Evolutionary conservation across 2,797 vertebrate species (phyloP), one percentile per base, ranked within the genome.

Genomic region (Allenopithecus nigroviridis): DNA sequence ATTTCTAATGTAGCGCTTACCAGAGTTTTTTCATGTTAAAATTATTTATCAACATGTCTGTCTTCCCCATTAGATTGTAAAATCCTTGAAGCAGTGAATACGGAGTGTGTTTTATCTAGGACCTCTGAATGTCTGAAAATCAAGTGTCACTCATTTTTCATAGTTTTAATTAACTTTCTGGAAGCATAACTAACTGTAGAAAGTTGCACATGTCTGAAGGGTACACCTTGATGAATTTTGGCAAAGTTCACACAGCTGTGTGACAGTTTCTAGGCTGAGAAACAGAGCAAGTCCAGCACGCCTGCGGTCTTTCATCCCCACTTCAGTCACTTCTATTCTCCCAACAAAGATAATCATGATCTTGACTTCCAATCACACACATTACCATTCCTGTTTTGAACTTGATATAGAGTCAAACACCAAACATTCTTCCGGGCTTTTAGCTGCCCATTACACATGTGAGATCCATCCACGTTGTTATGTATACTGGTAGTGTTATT

Each of bases 71-170:
- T 53, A 87, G 33, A 50, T 7, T 74, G n/a, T 72, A 30, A 96
- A 84, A 26, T 87, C 43, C 93, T 39, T 21, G 26, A 59, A 80
- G 81, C 28, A 59, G 17, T 0, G 0, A 93, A 91, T 68, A 39
- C 24, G 43, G 17, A 70, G 36, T 53, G 46, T 19, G 43, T 22
- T 92, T 92, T 53, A 84, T 43, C 80, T 87, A 59, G 95, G 76
- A 91, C 36, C 68, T 59, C 74, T 16, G 21, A 74, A 59, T 88
- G 46, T 89, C 72, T 95, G 88, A 94, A 94, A 86, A 95, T 91
- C 43, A 76, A 88, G 46, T 41, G n/a, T 72, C 50, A 85, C 30
- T 55, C 48, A 41, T n/a, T 59, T 90, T 74, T 68, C 8, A 96
- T 8, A 39, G 30, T 64, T 72, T 94, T 43, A 28, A 61, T 74